A percentile compares a stretch with the other conserved stretches of the same genome.
Conservation (phyloP, 2,888 invertebrate genomes). For the Lasioglossum oenotherae region DNA sequence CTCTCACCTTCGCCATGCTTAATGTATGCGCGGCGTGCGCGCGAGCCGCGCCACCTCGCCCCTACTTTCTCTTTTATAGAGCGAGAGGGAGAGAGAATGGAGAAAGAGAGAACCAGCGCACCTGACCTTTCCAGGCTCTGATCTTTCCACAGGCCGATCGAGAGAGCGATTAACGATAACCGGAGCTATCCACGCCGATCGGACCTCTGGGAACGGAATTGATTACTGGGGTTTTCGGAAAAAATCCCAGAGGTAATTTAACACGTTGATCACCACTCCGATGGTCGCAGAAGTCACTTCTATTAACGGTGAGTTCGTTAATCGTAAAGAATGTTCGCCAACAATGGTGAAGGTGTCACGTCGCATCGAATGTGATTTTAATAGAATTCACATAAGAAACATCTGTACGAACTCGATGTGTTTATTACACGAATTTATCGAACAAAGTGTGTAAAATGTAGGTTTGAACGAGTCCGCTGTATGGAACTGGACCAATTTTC, state of each 20-base stretch:
- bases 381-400: background rate
- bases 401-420: background rate
- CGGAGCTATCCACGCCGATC: background rate
- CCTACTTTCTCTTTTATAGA: slow-evolving; percentile 51
- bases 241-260: background rate
- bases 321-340: no score
- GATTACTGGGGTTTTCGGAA: background rate
- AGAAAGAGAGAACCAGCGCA: background rate
- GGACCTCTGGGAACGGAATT: slow-evolving; percentile 10
- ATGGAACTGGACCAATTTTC: background rate
- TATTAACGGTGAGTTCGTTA: no score
- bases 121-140: slow-evolving; percentile 49
- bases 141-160: slow-evolving; percentile 29
- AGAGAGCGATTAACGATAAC: background rate
- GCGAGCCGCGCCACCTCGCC: slow-evolving; percentile 22
- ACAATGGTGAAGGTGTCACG: no score
- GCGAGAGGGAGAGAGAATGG: background rate
- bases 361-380: background rate
- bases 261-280: background rate
- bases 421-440: background rate
- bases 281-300: background rate
- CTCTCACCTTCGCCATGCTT: slow-evolving; percentile 62
- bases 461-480: background rate
- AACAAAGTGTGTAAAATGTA: background rate
- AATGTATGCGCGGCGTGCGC: slow-evolving; percentile 51